phyloP scores from a whole-genome alignment of 2,113 vertebrate genomes.

The Poeciliopsis turrubarensis region DNA sequence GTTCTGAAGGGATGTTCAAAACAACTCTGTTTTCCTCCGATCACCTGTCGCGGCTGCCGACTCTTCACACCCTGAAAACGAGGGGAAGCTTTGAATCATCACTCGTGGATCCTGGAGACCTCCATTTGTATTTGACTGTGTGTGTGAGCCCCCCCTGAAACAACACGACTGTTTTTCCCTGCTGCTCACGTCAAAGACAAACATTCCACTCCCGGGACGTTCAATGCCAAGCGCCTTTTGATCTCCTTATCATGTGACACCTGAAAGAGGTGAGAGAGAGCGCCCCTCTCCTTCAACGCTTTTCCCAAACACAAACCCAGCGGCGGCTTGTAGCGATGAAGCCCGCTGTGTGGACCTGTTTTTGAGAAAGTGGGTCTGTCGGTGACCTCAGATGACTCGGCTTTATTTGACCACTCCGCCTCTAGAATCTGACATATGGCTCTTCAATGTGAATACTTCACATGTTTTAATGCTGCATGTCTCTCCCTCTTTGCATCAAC shows the following conservation, averaged over 20 bases:
- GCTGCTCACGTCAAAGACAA: slow-evolving; percentile 62
- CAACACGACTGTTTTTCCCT: slow-evolving; percentile 56
- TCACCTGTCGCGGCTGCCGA: slow-evolving; percentile 33
- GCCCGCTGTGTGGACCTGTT: background rate
- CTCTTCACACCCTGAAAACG: slow-evolving; percentile 6
- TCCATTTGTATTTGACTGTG: slow-evolving; percentile 7
- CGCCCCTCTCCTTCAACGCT: slow-evolving; percentile 23
- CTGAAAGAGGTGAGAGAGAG: slow-evolving; percentile 40
- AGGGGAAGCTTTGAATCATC: slow-evolving; percentile 51
- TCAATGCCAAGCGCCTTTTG: slow-evolving; percentile 66
- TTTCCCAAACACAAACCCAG: slow-evolving; percentile 32
- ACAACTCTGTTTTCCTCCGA: slow-evolving; percentile 60
- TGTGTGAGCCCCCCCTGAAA: slow-evolving; percentile 35
- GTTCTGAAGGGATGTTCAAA: slow-evolving; percentile 59
- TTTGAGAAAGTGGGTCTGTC: slow-evolving; percentile 51
- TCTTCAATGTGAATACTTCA: slow-evolving; percentile 24
- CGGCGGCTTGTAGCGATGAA: slow-evolving; percentile 4
- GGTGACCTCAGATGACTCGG: slow-evolving; percentile 64
- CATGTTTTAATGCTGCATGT: slow-evolving; percentile 46
- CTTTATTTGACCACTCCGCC: slow-evolving; percentile 28
- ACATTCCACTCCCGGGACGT: slow-evolving; percentile 70
- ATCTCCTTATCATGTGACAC: slow-evolving; percentile 69
- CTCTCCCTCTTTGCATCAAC: slow-evolving; percentile 43
- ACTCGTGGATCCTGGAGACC: slow-evolving; percentile 32
- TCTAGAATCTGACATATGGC: slow-evolving; percentile 34